Evolutionary conservation across 2,113 vertebrate species (phyloP).

Genomic region (Riparia riparia): DNA sequence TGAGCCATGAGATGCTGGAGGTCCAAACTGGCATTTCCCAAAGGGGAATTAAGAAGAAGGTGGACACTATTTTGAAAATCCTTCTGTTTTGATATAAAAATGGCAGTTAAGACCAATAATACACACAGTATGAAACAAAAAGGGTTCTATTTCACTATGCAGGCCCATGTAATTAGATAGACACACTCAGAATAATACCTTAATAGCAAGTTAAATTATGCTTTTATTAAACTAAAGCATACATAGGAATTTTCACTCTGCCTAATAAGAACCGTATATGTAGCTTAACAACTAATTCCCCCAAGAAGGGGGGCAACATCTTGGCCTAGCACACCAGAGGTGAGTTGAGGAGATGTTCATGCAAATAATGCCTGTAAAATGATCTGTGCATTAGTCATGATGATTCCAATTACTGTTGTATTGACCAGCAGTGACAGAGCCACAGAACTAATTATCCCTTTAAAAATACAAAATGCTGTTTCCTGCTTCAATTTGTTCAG

Average conservation of each 20-base stretch:
- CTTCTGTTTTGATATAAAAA: neutral
- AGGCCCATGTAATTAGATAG: neutral
- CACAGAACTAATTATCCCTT: slow-evolving; percentile 26
- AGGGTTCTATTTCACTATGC: rapidly evolving
- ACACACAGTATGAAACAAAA: neutral
- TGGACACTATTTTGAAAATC: neutral
- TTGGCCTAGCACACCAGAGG: neutral
- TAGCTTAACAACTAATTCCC: neutral
- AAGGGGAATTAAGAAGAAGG: neutral
- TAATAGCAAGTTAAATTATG: neutral
- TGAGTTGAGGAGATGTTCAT: neutral
- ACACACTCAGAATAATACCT: neutral
- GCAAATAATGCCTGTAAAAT: slow-evolving; percentile 12
- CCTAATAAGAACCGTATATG: neutral
- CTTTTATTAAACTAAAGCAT: neutral
- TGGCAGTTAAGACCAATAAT: neutral
- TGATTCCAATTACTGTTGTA: slow-evolving; percentile 22
- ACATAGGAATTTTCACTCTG: neutral
- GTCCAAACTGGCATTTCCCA: neutral
- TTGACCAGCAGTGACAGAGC: slow-evolving; percentile 4
- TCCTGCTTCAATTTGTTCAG: slow-evolving; percentile 31
- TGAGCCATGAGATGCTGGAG: neutral
- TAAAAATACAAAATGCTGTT: slow-evolving; percentile 42
- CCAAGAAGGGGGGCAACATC: neutral
- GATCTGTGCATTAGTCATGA: neutral